Evolutionary conservation across 1,140 invertebrate genomes (phyloP), one percentile per base, ranked within the genome.

Genomic region (Coenobita brevimanus): DNA sequence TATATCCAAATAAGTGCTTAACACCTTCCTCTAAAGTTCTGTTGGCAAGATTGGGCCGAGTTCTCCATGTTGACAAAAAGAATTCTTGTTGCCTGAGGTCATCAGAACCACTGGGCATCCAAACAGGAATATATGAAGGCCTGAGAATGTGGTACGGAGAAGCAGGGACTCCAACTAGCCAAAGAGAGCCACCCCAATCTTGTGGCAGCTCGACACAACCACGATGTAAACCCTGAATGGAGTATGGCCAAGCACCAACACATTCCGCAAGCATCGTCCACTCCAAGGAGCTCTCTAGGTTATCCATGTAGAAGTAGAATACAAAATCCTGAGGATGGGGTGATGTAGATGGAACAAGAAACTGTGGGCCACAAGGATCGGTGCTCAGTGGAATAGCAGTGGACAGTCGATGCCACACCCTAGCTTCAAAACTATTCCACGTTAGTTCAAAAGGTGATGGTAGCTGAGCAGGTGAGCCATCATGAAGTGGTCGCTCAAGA

Each of bases 211-310:
- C 85, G 17, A 73, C 76, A 41, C 43, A 57, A 0, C 85, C 85
- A 0, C 67, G 57, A 69, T 87, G 85, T 62, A 80, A 24, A 2
- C 62, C 76, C 46, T 87, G 89, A 10, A 76, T 81, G 76, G 82
- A 80, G 30, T 89, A 85, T 1, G 81, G 83, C 71, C 85, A 89
- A 43, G 85, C 60, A 82, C 89, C 89, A 24, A 89, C 50, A 41
- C 89, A 89, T 50, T 89, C 89, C 43, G 83, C 82, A n/a, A 89
- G 60, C 21, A 86, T 27, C 4, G 89, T 54, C 89, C 89, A 89
- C 33, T 89, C 83, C 0, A 82, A 54, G 3, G 80, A 73, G 27
- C 81, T 69, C 15, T 64, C 41, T 2, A 46, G 41, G 46, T 64
- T 73, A 8, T 81, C 67, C 80, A 86, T 62, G 69, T 41, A 86